Conservation (phyloP, 2,113 vertebrate genomes). For the Phaethornis superciliosus region DNA sequence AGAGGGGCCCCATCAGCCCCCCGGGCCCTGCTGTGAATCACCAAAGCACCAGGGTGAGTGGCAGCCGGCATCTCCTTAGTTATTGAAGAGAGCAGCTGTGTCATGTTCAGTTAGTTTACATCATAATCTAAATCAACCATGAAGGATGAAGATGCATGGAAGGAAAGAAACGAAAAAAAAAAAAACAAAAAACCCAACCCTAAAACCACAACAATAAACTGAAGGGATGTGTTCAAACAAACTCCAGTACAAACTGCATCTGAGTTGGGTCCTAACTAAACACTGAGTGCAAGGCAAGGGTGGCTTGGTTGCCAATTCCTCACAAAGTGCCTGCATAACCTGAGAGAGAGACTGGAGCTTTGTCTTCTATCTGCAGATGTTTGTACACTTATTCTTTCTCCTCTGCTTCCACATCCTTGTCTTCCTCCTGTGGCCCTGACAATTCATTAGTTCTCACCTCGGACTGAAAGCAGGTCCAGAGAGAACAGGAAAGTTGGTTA, state of each 20-base stretch:
- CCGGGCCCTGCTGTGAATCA: constrained; percentile 46
- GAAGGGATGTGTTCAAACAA: constrained; percentile 25
- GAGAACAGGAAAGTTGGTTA: constrained; percentile 24
- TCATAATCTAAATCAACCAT: constrained; percentile 72
- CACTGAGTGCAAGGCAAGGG: neutral
- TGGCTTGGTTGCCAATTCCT: neutral
- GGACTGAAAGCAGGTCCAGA: constrained; percentile 31
- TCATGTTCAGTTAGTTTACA: constrained; percentile 68
- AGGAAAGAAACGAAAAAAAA: neutral
- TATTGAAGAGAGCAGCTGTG: constrained; percentile 67
- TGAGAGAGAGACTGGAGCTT: neutral
- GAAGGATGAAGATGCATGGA: constrained; percentile 65
- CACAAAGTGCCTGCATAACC: neutral
- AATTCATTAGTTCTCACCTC: constrained; percentile 69
- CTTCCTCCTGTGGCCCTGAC: neutral
- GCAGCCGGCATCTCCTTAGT: constrained; percentile 64
- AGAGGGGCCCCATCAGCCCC: constrained; percentile 34
- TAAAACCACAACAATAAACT: neutral
- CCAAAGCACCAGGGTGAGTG: constrained; percentile 20
- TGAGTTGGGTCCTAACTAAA: neutral
- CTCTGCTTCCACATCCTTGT: constrained; percentile 31
- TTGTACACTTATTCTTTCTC: neutral
- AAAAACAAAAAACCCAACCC: neutral
- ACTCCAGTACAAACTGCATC: neutral
- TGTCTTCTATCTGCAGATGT: constrained; percentile 24